A percentile compares a stretch with the other conserved stretches of the same genome.
Evolutionary conservation across 2,113 vertebrate species (phyloP).

Genomic region (Cnemophilus loriae): DNA sequence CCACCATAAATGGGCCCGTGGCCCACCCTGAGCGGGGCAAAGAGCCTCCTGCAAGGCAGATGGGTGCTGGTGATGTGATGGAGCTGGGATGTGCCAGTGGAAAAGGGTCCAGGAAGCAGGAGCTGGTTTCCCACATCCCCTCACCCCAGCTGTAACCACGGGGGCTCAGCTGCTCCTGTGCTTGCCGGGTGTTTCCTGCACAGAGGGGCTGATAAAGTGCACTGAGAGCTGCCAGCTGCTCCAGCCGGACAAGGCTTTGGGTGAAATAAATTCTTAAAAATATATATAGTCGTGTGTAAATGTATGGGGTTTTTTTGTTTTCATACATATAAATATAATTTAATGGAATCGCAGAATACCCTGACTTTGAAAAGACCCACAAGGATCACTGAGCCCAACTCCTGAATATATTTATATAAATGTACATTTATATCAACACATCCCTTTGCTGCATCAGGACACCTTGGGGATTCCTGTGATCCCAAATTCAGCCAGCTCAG

Average conservation of each 20-base stretch:
- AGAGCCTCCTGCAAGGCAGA: not conserved
- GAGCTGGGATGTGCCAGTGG: not conserved
- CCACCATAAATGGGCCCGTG: slow-evolving; percentile 12
- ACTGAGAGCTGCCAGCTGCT: not conserved
- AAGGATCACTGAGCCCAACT: not conserved
- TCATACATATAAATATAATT: not conserved
- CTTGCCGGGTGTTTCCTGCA: rapidly evolving
- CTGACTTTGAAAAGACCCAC: not conserved
- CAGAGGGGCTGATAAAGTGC: rapidly evolving
- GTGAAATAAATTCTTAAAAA: not conserved
- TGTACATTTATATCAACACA: rapidly evolving
- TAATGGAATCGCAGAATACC: not conserved
- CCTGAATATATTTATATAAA: not conserved
- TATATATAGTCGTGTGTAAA: not conserved
- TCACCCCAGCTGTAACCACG: rapidly evolving
- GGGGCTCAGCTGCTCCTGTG: not conserved
- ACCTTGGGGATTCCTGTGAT: not conserved
- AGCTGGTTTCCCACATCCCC: not conserved
- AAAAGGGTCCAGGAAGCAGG: not conserved
- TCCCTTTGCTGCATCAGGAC: not conserved
- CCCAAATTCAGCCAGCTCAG: not conserved
- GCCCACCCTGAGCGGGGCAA: not conserved
- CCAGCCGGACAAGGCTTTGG: not conserved
- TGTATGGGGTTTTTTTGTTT: rapidly evolving
- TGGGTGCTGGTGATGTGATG: not conserved